Conservation (phyloP, 2,113 vertebrate genomes). For the Onychostruthus taczanowskii region DNA sequence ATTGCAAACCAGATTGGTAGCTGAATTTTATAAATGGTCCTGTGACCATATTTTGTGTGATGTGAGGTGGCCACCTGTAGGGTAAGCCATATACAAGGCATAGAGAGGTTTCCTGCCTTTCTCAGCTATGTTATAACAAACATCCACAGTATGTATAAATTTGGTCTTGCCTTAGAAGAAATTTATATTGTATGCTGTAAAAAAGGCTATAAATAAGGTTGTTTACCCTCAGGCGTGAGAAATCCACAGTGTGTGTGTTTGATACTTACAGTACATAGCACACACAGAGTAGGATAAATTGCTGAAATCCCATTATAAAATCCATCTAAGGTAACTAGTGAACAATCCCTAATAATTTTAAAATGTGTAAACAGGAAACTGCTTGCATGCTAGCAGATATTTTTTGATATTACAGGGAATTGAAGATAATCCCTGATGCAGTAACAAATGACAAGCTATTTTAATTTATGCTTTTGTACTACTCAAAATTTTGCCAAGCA, state of each 20-base stretch:
- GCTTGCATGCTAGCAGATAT: neutral
- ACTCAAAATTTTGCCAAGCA: neutral
- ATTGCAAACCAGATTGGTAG: neutral
- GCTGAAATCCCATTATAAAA: neutral
- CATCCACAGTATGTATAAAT: neutral
- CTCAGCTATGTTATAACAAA: neutral
- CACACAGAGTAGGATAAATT: neutral
- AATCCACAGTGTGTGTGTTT: neutral
- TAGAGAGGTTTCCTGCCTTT: neutral
- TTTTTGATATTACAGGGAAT: neutral
- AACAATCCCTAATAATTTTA: neutral
- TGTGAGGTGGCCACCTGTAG: neutral
- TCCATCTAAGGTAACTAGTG: neutral
- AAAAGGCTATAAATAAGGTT: neutral
- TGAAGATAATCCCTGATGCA: neutral
- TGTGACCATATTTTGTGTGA: neutral
- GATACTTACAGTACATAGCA: neutral
- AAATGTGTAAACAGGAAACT: neutral
- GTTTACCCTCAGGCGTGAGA: neutral
- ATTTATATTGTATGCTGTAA: neutral
- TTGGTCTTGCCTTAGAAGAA: neutral
- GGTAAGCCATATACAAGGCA: neutral
- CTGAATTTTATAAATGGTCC: neutral
- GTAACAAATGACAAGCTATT: neutral
- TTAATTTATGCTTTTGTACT: neutral